These are phyloP conservation scores for Hanleya hanleyi DNA, from an alignment of 2,888 invertebrate genomes.

Conservation along the genomic window DNA sequence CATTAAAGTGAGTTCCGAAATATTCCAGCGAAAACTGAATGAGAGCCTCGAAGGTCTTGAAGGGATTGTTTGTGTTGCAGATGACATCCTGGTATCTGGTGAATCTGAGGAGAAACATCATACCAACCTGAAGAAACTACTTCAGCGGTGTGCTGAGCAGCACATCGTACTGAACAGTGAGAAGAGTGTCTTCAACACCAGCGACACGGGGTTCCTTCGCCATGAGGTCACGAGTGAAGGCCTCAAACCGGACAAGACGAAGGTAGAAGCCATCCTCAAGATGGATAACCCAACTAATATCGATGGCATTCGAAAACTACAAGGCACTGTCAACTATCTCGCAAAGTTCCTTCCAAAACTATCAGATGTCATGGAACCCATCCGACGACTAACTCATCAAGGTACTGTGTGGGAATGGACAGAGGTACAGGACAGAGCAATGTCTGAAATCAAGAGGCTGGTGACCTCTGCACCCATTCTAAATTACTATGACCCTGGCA, in stretches of 20 bases:
- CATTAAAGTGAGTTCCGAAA: no score
- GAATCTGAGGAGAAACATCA: no score
- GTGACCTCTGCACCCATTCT: neutral
- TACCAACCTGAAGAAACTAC: no score
- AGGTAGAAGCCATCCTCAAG: constrained; percentile 12
- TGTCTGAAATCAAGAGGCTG: neutral
- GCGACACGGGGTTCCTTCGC: neutral
- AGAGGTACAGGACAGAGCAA: neutral
- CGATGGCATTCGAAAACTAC: neutral
- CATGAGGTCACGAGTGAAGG: neutral
- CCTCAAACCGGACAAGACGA: neutral
- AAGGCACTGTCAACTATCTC: constrained; percentile 17
- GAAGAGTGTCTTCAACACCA: no score
- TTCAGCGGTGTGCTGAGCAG: no score
- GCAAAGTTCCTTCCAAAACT: constrained; percentile 15
- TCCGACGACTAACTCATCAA: neutral
- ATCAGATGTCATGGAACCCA: constrained; percentile 1
- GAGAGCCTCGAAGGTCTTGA: no score
- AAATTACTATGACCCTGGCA: neutral
- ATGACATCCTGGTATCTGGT: no score
- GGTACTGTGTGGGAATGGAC: constrained; percentile 1
- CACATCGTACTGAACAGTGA: no score
- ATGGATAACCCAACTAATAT: neutral
- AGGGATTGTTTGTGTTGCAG: no score
- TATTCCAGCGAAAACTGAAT: no score